Base-by-base conservation (phyloP, 2,797 vertebrate genomes). In the Hemibagrus guttatus region DNA sequence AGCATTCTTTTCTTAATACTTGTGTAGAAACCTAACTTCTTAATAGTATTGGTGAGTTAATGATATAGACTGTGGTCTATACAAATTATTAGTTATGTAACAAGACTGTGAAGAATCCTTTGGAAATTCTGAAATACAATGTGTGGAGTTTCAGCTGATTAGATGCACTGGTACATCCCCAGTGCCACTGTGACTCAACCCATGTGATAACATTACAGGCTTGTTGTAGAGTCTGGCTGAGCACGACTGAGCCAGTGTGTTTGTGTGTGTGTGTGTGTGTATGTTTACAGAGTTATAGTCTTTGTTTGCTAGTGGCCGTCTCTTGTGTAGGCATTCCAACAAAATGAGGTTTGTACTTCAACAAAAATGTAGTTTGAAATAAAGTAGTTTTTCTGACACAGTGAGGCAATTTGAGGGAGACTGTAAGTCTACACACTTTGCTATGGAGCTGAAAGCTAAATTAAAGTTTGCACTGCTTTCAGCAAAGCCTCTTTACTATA, bases 191-290 rank as follows among this genome's bases (percentile, higher is more conserved):
- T 81, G 79, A 81, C 79, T 63, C 39, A 31, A 19, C 26, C n/a
- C n/a, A 81, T 81, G 58, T 81, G 58, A 81, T 35, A 61, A 81
- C 28, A 63, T 35, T n/a, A 63, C 79, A 46, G 58, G 23, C 35
- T 81, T 63, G 58, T 81, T 81, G 63, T 81, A 42, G 56, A 63
- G 78, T 63, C 58, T 80, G 58, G 35, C 35, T 61, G 58, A 17
- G 58, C 17, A n/a, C 35, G 61, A 26, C 21, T 64, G 58, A 46
- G 59, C 59, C 1, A 6, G 31, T 14, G 49, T 68, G 64, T 35
- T 28, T 68, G 64, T 68, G 66, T 31, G 63, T 79, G 68, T 31
- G 28, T 68, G n/a, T 68, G 64, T 35, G 64, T 68, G 64, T 68
- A 31, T 31, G 63, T 79, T 59, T 79, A 59, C 31, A 79, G 54